These are phyloP conservation scores for Kradibia gibbosae DNA, from an alignment of 1,140 invertebrate species.

Conservation along the genomic window DNA sequence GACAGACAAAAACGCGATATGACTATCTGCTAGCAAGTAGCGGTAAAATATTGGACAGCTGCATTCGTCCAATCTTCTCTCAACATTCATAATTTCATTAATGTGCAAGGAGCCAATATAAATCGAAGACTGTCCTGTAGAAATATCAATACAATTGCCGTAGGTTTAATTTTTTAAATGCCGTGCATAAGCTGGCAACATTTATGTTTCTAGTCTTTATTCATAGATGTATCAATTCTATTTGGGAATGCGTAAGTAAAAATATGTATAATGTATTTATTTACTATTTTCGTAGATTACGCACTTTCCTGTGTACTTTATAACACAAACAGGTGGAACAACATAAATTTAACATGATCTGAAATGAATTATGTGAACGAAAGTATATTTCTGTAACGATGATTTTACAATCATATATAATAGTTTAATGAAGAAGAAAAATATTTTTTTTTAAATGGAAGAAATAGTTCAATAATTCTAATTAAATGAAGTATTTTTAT, in stretches of 20 bases:
- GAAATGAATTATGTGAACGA: not conserved
- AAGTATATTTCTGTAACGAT: not conserved
- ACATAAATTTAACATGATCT: not conserved
- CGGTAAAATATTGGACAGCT: not conserved
- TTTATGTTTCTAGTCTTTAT: not conserved
- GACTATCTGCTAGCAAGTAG: not conserved
- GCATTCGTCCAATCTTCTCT: not conserved
- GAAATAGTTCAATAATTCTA: no score
- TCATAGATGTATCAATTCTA: not conserved
- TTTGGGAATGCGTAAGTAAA: not conserved
- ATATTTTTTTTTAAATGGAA: no score
- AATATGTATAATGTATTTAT: not conserved
- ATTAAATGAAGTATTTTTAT: no score
- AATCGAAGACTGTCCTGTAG: no score
- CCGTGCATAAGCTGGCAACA: not conserved
- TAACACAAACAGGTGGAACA: not conserved
- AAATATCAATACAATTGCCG: not conserved
- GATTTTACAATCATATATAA: not conserved
- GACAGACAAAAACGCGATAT: not conserved
- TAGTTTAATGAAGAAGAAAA: not conserved
- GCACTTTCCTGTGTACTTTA: not conserved
- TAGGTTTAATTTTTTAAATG: not conserved
- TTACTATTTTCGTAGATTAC: not conserved
- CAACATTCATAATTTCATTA: not conserved
- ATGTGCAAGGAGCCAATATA: not conserved